Conservation (phyloP, 2,888 invertebrate species). For the Melanotus villosus region DNA sequence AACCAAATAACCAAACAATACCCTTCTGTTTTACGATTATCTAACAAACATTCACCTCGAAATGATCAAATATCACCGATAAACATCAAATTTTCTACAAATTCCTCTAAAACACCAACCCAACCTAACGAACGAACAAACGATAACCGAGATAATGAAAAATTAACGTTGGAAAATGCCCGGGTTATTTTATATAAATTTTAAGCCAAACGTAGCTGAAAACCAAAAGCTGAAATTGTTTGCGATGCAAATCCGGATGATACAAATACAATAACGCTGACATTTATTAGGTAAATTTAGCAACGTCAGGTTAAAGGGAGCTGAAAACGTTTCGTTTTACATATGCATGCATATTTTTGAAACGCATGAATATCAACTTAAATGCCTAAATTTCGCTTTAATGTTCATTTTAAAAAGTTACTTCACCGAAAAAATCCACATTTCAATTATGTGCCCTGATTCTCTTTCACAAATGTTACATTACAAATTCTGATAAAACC, state of each 20-base stretch:
- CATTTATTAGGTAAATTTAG: conserved; percentile 53
- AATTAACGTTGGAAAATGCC: too few relatives aligned
- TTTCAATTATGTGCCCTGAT: too few relatives aligned
- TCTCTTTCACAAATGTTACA: too few relatives aligned
- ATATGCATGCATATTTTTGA: conserved; percentile 43
- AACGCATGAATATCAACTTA: conserved; percentile 20
- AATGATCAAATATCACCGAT: background rate
- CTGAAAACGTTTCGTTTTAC: conserved; percentile 46
- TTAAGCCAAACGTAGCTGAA: too few relatives aligned
- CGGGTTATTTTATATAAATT: too few relatives aligned
- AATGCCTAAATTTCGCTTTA: conserved; percentile 27
- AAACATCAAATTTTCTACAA: too few relatives aligned
- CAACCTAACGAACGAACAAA: too few relatives aligned
- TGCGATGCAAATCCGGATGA: conserved; percentile 49
- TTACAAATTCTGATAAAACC: too few relatives aligned
- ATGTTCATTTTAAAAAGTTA: conserved; percentile 14
- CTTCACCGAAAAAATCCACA: too few relatives aligned
- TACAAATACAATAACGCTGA: conserved; percentile 51
- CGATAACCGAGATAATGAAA: too few relatives aligned
- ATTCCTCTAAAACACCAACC: too few relatives aligned
- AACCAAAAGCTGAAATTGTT: conserved; percentile 37
- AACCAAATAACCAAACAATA: background rate
- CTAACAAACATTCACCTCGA: background rate
- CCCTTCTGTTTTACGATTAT: background rate
- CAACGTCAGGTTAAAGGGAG: conserved; percentile 48